Conservation (phyloP, 2,888 invertebrate species). For the Dysmachus trigonus region DNA sequence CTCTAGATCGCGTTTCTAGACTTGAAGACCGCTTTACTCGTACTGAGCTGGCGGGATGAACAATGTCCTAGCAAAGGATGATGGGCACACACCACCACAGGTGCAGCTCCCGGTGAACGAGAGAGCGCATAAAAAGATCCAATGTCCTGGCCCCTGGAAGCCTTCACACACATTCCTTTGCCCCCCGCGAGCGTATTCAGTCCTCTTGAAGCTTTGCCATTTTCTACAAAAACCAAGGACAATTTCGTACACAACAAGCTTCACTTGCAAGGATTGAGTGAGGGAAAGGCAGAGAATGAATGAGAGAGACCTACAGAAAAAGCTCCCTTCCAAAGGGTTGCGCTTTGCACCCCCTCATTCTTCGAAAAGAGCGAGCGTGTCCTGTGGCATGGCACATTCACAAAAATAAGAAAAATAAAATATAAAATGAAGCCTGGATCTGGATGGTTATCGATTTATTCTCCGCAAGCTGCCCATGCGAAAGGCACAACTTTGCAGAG, state of each 20-base stretch:
- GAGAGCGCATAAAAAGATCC: not conserved
- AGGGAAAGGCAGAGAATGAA: too few species aligned
- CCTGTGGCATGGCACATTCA: not conserved
- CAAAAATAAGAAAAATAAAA: too few species aligned
- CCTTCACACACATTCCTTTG: not conserved
- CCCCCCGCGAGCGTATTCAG: not conserved
- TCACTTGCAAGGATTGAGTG: not conserved
- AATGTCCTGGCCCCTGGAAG: not conserved
- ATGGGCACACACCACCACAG: not conserved
- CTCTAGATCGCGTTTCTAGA: slow-evolving; percentile 63
- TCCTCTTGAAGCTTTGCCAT: not conserved
- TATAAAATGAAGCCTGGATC: not conserved
- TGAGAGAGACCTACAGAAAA: not conserved
- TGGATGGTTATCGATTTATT: not conserved
- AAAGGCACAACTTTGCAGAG: not conserved
- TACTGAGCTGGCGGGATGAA: slow-evolving; percentile 56
- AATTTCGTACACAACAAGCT: not conserved
- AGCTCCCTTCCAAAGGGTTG: not conserved
- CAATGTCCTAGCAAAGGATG: not conserved
- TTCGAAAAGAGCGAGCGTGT: not conserved
- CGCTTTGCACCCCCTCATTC: not conserved
- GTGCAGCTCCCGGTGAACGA: not conserved
- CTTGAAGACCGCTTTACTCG: slow-evolving; percentile 65
- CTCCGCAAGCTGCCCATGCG: not conserved
- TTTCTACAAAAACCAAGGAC: not conserved